A percentile compares a stretch with the other conserved stretches of the same genome.
These are phyloP conservation scores for Gobio gobio DNA, from an alignment of 2,113 vertebrate species.

Conservation along the genomic window DNA sequence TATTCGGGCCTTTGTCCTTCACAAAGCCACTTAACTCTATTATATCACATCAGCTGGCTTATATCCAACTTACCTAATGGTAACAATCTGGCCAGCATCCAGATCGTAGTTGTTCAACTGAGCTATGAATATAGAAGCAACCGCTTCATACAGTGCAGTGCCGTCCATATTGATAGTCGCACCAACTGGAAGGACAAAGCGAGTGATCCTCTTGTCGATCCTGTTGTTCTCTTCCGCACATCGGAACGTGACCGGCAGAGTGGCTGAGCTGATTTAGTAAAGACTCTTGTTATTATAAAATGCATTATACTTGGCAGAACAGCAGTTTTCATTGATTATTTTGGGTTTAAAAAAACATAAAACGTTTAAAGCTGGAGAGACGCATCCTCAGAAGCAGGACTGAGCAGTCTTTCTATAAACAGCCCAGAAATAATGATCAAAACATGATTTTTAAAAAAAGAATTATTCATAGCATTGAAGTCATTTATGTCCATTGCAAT, in stretches of 20 bases:
- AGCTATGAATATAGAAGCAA: conserved; percentile 95
- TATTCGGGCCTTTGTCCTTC: background rate
- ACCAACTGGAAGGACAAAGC: conserved; percentile 94
- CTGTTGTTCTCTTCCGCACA: conserved; percentile 94
- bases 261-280: conserved; percentile 84
- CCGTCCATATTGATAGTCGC: conserved; percentile 99
- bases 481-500: background rate
- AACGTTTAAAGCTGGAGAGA: background rate
- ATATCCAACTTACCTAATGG: conserved; percentile 84
- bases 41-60: background rate
- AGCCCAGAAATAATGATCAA: background rate
- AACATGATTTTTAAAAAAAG: background rate
- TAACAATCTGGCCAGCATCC: conserved; percentile 90
- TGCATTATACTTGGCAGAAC: background rate
- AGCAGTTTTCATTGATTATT: background rate
- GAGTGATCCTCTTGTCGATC: conserved; percentile 94
- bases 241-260: conserved; percentile 95
- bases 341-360: background rate
- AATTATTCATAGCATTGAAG: background rate
- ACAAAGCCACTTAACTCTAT: background rate
- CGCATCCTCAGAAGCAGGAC: background rate
- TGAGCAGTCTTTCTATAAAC: background rate
- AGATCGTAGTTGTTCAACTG: conserved; percentile 88
- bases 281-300: background rate
- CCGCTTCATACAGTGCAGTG: conserved; percentile 95